A percentile compares a stretch with the other conserved stretches of the same genome.
These are phyloP conservation scores for Halichondria panicea DNA, from an alignment of 37 sponge, comb jelly and placozoan genomes.

Conservation along the genomic window DNA sequence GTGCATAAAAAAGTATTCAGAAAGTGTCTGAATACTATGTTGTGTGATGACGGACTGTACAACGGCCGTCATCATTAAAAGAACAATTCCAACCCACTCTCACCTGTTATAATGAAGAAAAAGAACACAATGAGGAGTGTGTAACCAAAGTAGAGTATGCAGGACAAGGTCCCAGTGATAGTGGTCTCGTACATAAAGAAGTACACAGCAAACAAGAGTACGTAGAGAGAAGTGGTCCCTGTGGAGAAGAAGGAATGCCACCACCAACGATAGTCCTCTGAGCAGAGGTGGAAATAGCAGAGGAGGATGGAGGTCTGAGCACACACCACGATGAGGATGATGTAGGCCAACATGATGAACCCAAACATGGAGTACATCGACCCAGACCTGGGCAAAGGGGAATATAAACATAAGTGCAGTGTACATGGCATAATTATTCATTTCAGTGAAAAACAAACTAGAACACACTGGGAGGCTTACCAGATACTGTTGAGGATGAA, in stretches of 20 bases:
- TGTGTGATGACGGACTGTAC: no score
- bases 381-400: constrained; percentile 87
- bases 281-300: constrained; percentile 93
- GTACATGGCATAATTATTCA: background rate
- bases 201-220: constrained; percentile 83
- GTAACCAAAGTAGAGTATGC: constrained; percentile 91
- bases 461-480: constrained; percentile 32
- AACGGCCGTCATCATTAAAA: background rate
- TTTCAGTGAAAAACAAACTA: background rate
- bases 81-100: background rate
- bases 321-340: constrained; percentile 78
- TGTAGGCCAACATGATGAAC: constrained; percentile 82
- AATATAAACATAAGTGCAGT: background rate
- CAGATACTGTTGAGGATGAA: constrained; percentile 93
- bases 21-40: background rate
- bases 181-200: constrained; percentile 71
- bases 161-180: constrained; percentile 66
- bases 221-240: constrained; percentile 61
- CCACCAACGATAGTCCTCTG: constrained; percentile 97
- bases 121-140: constrained; percentile 74
- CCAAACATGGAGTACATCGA: constrained; percentile 97
- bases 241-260: constrained; percentile 92
- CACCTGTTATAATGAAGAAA: constrained; percentile 84
- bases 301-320: constrained; percentile 85
- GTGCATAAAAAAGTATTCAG: no score